These are phyloP conservation scores for Drosophila tani DNA, from an alignment of 1,140 invertebrate genomes.

Conservation along the genomic window DNA sequence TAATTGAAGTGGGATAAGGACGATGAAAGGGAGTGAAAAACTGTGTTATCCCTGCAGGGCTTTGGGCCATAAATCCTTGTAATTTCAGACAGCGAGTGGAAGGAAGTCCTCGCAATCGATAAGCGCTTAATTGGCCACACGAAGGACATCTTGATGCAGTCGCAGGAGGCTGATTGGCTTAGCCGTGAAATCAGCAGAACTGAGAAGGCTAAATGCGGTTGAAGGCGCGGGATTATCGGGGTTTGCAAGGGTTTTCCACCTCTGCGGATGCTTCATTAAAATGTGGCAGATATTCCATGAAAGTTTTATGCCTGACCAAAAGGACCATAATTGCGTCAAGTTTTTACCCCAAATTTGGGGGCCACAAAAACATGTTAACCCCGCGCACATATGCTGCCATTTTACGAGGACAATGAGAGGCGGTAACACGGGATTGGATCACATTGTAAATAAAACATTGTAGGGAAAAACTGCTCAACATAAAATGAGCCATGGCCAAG, in stretches of 20 bases:
- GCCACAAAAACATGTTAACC: constrained; percentile 17
- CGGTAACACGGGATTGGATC: constrained; percentile 29
- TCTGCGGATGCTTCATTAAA: constrained; percentile 27
- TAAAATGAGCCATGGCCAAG: constrained; percentile 45
- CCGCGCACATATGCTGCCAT: constrained; percentile 33
- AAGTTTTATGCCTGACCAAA: constrained; percentile 46
- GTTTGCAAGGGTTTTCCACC: constrained; percentile 7
- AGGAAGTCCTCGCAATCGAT: constrained; percentile 35
- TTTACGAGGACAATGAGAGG: constrained; percentile 45
- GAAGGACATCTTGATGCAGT: constrained; percentile 48
- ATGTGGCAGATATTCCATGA: constrained; percentile 24
- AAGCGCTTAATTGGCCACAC: constrained; percentile 50
- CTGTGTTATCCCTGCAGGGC: constrained; percentile 19
- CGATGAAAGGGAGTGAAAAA: constrained; percentile 29
- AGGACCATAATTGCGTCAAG: constrained; percentile 41
- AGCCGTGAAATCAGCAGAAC: constrained; percentile 29
- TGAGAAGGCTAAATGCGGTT: constrained; percentile 24
- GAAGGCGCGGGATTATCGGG: constrained; percentile 15
- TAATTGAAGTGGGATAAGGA: constrained; percentile 49
- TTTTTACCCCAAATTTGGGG: constrained; percentile 20
- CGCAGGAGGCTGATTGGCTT: constrained; percentile 27
- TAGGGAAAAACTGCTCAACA: constrained; percentile 28
- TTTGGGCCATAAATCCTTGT: constrained; percentile 38
- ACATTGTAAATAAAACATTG: constrained; percentile 57
- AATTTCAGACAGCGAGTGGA: constrained; percentile 30